These are phyloP conservation scores for Smittia aterrima DNA, from an alignment of 2,888 invertebrate species.

Conservation along the genomic window DNA sequence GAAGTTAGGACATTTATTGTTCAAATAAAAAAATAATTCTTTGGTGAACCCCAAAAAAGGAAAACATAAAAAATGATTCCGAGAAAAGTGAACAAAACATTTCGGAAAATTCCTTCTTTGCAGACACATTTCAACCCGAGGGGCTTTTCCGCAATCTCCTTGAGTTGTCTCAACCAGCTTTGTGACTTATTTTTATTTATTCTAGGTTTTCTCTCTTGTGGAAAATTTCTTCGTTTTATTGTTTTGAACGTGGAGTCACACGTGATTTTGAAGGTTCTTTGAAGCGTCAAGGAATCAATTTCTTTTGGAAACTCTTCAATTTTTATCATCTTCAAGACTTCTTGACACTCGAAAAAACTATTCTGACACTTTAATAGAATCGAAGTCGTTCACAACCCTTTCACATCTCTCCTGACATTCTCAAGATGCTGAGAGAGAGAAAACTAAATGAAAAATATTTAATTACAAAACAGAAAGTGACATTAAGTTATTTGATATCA, in stretches of 20 bases:
- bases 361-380: slow-evolving; percentile 4
- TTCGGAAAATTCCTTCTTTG: background rate
- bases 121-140: background rate
- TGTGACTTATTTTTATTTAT: background rate
- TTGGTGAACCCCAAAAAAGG: background rate
- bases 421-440: background rate
- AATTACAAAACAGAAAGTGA: slow-evolving; percentile 30
- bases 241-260: background rate
- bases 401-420: background rate
- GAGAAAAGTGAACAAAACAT: background rate
- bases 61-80: background rate
- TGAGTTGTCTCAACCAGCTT: background rate
- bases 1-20: slow-evolving; percentile 26
- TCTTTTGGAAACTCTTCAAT: background rate
- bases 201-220: background rate
- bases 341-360: background rate
- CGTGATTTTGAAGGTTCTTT: background rate
- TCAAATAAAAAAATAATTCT: background rate
- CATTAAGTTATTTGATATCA: slow-evolving; percentile 41
- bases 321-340: background rate
- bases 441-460: slow-evolving; percentile 27
- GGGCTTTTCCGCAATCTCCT: background rate
- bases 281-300: too few relatives aligned
- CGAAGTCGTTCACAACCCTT: background rate
- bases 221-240: background rate